Evolutionary conservation across 1,140 invertebrate genomes (phyloP).

Genomic region (Berghia stephanieae): DNA sequence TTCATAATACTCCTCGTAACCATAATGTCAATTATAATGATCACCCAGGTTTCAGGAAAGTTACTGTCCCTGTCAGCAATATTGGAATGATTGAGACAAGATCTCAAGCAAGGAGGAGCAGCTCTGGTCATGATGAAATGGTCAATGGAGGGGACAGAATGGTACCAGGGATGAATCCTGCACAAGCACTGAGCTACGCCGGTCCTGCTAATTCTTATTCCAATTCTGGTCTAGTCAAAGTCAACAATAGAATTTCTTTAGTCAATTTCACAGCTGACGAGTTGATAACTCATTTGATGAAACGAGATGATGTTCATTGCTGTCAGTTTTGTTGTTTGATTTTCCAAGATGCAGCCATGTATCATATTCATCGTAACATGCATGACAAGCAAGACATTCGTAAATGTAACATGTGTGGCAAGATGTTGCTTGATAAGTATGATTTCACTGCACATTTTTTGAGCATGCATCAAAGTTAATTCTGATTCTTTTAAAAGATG

Average conservation of each 20-base stretch:
- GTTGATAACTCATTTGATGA: slow-evolving; percentile 48
- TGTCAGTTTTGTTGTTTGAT: slow-evolving; percentile 54
- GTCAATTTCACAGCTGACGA: slow-evolving; percentile 51
- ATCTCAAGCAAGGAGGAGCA: background rate
- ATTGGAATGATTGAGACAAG: background rate
- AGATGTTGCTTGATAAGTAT: slow-evolving; percentile 49
- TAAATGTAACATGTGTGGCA: slow-evolving; percentile 52
- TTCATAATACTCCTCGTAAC: background rate
- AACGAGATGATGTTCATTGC: slow-evolving; percentile 46
- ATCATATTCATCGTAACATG: slow-evolving; percentile 56
- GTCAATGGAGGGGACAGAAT: slow-evolving; percentile 5
- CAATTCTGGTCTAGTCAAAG: slow-evolving; percentile 16
- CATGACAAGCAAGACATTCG: slow-evolving; percentile 51
- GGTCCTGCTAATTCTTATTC: background rate
- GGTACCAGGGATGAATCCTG: background rate
- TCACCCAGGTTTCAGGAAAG: background rate
- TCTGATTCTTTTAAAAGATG: no score
- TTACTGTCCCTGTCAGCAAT: background rate
- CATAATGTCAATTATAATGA: background rate
- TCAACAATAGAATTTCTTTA: slow-evolving; percentile 43
- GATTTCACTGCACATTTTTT: slow-evolving; percentile 55
- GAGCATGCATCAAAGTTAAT: slow-evolving; percentile 42
- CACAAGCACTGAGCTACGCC: background rate
- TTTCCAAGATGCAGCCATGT: slow-evolving; percentile 56
- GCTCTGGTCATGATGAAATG: background rate